These are phyloP conservation scores for Orthosia gracilis DNA, from an alignment of 2,888 invertebrate genomes.

Conservation along the genomic window DNA sequence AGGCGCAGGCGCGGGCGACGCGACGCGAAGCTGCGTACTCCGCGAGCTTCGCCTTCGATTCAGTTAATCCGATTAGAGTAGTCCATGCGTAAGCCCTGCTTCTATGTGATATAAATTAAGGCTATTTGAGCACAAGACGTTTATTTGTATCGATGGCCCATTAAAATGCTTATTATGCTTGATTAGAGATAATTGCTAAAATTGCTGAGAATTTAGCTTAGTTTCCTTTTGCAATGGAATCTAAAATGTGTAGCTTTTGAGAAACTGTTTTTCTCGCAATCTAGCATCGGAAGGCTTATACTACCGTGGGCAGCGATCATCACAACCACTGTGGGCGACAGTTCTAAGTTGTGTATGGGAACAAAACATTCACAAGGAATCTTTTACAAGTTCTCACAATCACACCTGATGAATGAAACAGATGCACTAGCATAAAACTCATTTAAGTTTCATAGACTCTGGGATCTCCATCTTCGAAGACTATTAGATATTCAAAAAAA, in stretches of 20 bases:
- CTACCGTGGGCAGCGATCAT: not conserved
- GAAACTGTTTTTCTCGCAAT: slow-evolving; percentile 9
- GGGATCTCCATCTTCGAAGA: slow-evolving; percentile 9
- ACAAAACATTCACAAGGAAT: not conserved
- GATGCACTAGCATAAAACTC: not conserved
- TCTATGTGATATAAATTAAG: slow-evolving; percentile 71
- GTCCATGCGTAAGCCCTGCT: slow-evolving; percentile 64
- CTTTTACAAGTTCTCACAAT: slow-evolving; percentile 9
- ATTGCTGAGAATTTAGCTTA: slow-evolving; percentile 35
- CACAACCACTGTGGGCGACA: too few relatives aligned
- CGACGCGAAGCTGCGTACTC: slow-evolving; percentile 70
- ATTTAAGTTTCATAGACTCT: not conserved
- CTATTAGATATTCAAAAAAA: slow-evolving; percentile 2
- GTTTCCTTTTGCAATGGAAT: slow-evolving; percentile 51
- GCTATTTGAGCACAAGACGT: slow-evolving; percentile 70
- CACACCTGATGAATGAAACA: not conserved
- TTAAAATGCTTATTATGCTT: slow-evolving; percentile 64
- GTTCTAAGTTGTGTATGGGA: not conserved
- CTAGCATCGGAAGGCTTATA: not conserved
- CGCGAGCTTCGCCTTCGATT: slow-evolving; percentile 73
- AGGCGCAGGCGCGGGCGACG: slow-evolving; percentile 76
- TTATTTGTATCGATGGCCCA: slow-evolving; percentile 68
- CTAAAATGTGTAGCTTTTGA: slow-evolving; percentile 14
- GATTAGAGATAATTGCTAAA: slow-evolving; percentile 65
- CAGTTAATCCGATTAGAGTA: slow-evolving; percentile 84